phyloP scores from a whole-genome alignment of 64 coral and sea anemone species.

The Hydrozoanthus tunicans region DNA sequence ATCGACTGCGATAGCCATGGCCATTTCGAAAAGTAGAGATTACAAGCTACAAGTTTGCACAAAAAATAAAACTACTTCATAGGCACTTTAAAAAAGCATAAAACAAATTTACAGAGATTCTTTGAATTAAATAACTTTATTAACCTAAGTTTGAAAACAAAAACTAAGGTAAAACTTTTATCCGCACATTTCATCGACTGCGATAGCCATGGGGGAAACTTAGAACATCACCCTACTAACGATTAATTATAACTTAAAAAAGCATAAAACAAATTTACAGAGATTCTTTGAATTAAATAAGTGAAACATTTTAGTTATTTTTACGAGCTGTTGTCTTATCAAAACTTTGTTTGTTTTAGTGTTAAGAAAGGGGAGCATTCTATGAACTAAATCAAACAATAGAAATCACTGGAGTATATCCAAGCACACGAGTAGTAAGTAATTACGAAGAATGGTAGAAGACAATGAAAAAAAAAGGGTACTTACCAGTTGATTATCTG shows the following conservation, averaged over 20 bases:
- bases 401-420: constrained; percentile 7
- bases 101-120: too few relatives aligned
- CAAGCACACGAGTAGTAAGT: neutral
- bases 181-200: constrained; percentile 4
- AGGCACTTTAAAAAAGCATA: too few relatives aligned
- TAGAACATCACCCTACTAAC: neutral
- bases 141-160: too few relatives aligned
- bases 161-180: constrained; percentile 4
- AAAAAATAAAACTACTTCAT: too few relatives aligned
- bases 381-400: constrained; percentile 4
- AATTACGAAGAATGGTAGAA: neutral
- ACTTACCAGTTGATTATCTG: neutral
- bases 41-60: too few relatives aligned
- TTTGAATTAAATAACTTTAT: too few relatives aligned
- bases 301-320: neutral
- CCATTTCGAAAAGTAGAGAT: too few relatives aligned
- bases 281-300: neutral
- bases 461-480: neutral
- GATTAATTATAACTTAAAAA: constrained; percentile 1
- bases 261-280: neutral
- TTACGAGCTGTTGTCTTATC: constrained; percentile 7
- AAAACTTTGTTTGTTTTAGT: constrained; percentile 10
- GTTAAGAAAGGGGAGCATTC: constrained; percentile 8
- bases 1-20: neutral
- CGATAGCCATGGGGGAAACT: constrained; percentile 5